phyloP scores from a whole-genome alignment of 2,888 invertebrate genomes.

The Candidula unifasciata region DNA sequence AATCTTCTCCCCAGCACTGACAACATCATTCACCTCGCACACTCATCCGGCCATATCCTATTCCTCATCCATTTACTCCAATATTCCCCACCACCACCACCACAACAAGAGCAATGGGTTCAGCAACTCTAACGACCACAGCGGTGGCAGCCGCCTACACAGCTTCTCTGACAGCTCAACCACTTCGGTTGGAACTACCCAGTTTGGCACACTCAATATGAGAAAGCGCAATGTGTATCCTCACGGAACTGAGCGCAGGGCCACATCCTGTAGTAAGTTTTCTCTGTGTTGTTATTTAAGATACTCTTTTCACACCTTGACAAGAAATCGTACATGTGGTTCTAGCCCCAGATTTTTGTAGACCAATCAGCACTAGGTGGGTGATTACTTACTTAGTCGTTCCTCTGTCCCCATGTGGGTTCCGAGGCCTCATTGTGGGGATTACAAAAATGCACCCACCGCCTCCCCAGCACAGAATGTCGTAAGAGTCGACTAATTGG shows the following conservation, averaged over 20 bases:
- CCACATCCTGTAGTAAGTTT: constrained; percentile 62
- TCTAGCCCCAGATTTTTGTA: no score
- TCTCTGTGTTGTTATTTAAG: background rate
- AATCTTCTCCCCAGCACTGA: constrained; percentile 48
- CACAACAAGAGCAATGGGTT: constrained; percentile 51
- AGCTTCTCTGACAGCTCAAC: constrained; percentile 40
- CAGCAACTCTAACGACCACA: constrained; percentile 10
- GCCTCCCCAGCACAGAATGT: no score
- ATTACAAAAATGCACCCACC: no score
- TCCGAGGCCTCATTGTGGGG: no score
- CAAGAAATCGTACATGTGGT: no score
- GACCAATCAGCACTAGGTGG: no score
- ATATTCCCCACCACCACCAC: constrained; percentile 51
- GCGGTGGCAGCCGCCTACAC: constrained; percentile 12
- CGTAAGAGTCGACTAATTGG: no score
- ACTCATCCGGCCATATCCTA: constrained; percentile 59
- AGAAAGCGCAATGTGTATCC: constrained; percentile 50
- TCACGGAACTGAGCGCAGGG: constrained; percentile 57
- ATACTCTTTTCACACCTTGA: no score
- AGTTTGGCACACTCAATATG: constrained; percentile 60
- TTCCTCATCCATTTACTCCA: constrained; percentile 62
- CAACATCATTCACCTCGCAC: constrained; percentile 56
- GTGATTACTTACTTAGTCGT: no score
- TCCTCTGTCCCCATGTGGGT: no score
- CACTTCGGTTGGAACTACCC: constrained; percentile 49